phyloP scores from a whole-genome alignment of 2,888 invertebrate species.

The Heliconius cydno region DNA sequence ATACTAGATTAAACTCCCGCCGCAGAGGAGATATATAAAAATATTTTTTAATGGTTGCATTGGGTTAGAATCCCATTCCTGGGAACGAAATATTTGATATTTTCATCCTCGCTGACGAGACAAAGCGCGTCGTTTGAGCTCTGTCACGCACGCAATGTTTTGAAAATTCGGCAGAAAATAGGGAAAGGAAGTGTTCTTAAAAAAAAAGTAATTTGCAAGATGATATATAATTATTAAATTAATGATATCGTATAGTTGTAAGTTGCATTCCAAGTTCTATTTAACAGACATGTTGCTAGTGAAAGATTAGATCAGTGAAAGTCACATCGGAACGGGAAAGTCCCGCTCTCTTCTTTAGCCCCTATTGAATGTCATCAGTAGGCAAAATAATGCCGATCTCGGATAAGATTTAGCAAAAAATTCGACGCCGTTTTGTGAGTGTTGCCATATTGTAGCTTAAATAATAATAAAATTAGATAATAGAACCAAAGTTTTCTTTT shows the following conservation, averaged over 20 bases:
- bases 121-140: too few species aligned
- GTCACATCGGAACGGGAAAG: constrained; percentile 45
- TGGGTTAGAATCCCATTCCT: too few species aligned
- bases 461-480: not conserved
- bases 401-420: not conserved
- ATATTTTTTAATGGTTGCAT: too few species aligned
- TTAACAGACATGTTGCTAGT: constrained; percentile 28
- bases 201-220: too few species aligned
- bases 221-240: constrained; percentile 13
- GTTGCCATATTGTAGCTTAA: not conserved
- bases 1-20: not conserved
- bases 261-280: constrained; percentile 27
- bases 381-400: constrained; percentile 11
- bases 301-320: constrained; percentile 53
- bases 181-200: too few species aligned
- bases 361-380: constrained; percentile 30
- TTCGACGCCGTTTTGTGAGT: not conserved
- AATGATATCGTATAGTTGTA: constrained; percentile 28
- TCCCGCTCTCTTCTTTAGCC: constrained; percentile 35
- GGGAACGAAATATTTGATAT: too few species aligned
- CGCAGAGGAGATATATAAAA: not conserved
- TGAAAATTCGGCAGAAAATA: too few species aligned
- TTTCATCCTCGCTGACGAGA: too few species aligned
- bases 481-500: too few species aligned
- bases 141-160: too few species aligned